A percentile compares a stretch with the other conserved stretches of the same genome.
phyloP scores from a whole-genome alignment of 2,888 invertebrate genomes.

The Escarpia spicata region DNA sequence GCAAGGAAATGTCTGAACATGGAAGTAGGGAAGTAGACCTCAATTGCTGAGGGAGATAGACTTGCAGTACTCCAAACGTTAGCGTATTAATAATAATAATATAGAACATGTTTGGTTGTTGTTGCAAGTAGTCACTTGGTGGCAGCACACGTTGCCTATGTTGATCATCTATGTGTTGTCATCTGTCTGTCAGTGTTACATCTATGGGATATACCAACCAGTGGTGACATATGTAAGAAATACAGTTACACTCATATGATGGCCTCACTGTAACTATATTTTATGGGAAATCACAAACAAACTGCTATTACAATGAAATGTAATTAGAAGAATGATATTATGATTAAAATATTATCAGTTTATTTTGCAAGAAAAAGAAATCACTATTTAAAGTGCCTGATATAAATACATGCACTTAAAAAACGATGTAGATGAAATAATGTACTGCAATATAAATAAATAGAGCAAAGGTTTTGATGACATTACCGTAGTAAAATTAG shows the following conservation, averaged over 20 bases:
- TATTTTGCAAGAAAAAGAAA: not conserved
- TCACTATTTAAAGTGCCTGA: not conserved
- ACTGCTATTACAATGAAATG: not conserved
- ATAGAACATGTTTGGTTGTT: not conserved
- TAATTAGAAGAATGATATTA: not conserved
- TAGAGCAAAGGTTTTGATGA: too few species aligned
- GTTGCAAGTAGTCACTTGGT: not conserved
- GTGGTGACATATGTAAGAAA: not conserved
- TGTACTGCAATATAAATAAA: not conserved
- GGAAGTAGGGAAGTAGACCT: too few species aligned
- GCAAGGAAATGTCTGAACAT: too few species aligned
- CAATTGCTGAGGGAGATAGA: not conserved
- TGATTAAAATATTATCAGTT: not conserved
- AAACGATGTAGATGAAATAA: not conserved
- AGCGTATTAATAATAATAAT: not conserved
- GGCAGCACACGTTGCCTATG: not conserved
- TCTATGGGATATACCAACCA: not conserved
- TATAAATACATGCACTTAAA: not conserved
- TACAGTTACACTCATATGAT: not conserved
- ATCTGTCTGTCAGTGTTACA: not conserved
- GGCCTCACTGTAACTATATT: not conserved
- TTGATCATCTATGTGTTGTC: not conserved
- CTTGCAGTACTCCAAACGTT: not conserved
- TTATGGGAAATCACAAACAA: not conserved
- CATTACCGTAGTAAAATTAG: not conserved